Evolutionary conservation across 1,140 invertebrate genomes (phyloP).

Genomic region (Halyomorpha halys): DNA sequence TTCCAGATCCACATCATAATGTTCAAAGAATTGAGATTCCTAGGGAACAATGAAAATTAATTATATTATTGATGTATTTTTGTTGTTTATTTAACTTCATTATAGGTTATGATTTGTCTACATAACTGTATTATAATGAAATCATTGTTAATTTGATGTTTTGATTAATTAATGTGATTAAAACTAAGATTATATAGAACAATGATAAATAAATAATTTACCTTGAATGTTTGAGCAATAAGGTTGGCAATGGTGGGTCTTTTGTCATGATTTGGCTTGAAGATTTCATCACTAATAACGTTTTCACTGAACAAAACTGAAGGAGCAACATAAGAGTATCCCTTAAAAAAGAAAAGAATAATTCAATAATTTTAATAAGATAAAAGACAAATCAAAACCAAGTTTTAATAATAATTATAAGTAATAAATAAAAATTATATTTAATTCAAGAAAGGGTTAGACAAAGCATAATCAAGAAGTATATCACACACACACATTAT

Average conservation of each 20-base stretch:
- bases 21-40: slow-evolving; percentile 76
- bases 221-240: slow-evolving; percentile 43
- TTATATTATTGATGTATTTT: neutral
- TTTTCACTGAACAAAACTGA: slow-evolving; percentile 82
- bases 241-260: slow-evolving; percentile 40
- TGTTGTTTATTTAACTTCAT: too few relatives aligned
- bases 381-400: too few relatives aligned
- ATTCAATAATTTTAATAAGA: too few relatives aligned
- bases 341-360: slow-evolving; percentile 43
- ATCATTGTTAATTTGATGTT: too few relatives aligned
- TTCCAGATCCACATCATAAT: slow-evolving; percentile 63
- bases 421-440: too few relatives aligned
- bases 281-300: slow-evolving; percentile 62
- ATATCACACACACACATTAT: too few relatives aligned
- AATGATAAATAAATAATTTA: slow-evolving; percentile 29
- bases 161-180: neutral
- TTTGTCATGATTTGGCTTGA: slow-evolving; percentile 40
- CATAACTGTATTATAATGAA: too few relatives aligned
- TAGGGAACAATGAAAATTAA: slow-evolving; percentile 36
- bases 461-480: too few relatives aligned
- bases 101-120: too few relatives aligned
- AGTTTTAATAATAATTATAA: too few relatives aligned
- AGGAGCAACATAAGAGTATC: slow-evolving; percentile 92
- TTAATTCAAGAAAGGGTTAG: too few relatives aligned
- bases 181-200: neutral